A percentile compares a stretch with the other conserved stretches of the same genome.
These are phyloP conservation scores for Andrena chrysosceles DNA, from an alignment of 2,888 invertebrate species.

Conservation along the genomic window DNA sequence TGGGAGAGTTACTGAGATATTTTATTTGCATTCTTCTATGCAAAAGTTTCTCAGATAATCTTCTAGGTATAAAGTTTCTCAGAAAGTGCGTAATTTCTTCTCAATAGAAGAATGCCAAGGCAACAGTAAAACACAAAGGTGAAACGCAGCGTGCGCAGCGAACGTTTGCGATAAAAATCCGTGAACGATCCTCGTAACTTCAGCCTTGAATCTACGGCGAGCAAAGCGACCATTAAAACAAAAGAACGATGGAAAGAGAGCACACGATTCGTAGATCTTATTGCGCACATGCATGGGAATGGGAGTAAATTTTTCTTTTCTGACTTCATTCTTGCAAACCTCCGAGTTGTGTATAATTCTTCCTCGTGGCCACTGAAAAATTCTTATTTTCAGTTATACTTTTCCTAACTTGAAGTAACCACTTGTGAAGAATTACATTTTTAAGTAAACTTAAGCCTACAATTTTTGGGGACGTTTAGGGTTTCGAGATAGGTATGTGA, in stretches of 20 bases:
- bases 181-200: conserved; percentile 70
- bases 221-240: conserved; percentile 28
- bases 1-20: neutral
- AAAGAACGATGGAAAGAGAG: conserved; percentile 51
- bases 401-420: no score
- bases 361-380: no score
- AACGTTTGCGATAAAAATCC: conserved; percentile 49
- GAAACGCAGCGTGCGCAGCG: conserved; percentile 22
- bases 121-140: conserved; percentile 11
- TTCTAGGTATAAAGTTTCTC: conserved; percentile 19
- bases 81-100: conserved; percentile 14
- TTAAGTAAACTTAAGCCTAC: no score
- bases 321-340: neutral
- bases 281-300: neutral
- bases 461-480: no score
- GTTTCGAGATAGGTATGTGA: no score
- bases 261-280: conserved; percentile 28
- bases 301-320: neutral
- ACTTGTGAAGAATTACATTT: no score
- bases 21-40: neutral
- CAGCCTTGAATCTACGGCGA: conserved; percentile 43
- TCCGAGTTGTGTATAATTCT: no score
- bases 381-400: no score
- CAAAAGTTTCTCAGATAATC: conserved; percentile 14
- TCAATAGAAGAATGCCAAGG: conserved; percentile 38